Base-by-base conservation (phyloP, 2,113 vertebrate genomes). In the Excalfactoria chinensis region DNA sequence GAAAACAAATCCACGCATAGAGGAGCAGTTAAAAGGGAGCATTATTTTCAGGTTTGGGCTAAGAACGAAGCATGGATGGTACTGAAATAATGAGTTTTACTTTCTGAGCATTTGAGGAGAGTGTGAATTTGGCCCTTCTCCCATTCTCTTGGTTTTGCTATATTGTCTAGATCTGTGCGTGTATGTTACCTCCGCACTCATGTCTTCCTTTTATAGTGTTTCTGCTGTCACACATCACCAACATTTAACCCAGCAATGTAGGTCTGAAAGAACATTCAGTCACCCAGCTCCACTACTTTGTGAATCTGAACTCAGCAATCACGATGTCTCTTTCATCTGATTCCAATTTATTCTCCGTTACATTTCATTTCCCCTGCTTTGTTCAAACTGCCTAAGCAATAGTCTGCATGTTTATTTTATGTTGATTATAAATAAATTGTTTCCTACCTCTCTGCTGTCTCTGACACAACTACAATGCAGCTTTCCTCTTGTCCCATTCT, bases 71-170 rank as follows among this genome's bases (percentile, higher is more conserved):
- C 53, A 59, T 13, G 10, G 56, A 41, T 15, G 74, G 9, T 53
- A 91, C 69, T 34, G 21, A 63, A 34, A 49, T 76, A 86, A 86
- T 37, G 30, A 79, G 43, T 19, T 85, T 89, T 87, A 82, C 25
- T 55, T 76, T 91, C 89, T 79, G 44, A 89, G 5, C 23, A 35
- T 32, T 76, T 30, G 75, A 84, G 41, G 16, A 75, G 7, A 79
- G 11, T 21, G 26, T 44, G n/a, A 68, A 10, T 69, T 67, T 79
- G 23, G 2, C 7, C 15, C 13, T 84, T 78, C 86, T 21, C 7
- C 75, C 68, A 53, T 81, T 84, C 23, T 68, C 55, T 90, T 88
- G 48, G 26, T 11, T 88, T 90, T 93, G 41, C n/a, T 78, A 84
- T 69, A 84, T n/a, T 58, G 32, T 58, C 55, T 11, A 55, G 26